A percentile compares a stretch with the other conserved stretches of the same genome.
phyloP scores from a whole-genome alignment of 2,797 vertebrate species.

The Distichodus sexfasciatus region DNA sequence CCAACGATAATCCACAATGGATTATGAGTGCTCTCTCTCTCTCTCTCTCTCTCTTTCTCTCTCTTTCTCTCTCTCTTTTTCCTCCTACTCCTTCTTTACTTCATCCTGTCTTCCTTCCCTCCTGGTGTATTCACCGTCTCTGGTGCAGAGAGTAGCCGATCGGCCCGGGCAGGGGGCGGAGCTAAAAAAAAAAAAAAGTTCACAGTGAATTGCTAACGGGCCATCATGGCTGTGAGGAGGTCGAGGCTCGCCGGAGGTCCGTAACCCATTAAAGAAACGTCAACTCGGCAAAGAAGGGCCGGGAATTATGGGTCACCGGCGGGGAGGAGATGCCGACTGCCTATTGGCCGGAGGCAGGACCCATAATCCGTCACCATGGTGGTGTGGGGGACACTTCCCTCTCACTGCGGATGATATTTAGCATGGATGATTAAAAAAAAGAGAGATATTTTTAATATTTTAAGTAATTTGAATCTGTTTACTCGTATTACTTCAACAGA shows the following conservation, averaged over 20 bases:
- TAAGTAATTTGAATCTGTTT: no score
- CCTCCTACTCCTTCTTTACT: constrained; percentile 28
- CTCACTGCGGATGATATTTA: constrained; percentile 58
- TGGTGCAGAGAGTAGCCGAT: constrained; percentile 11
- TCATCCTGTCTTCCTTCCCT: constrained; percentile 40
- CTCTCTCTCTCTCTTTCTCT: constrained; percentile 29
- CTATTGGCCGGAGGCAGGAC: constrained; percentile 70
- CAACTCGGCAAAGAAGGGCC: constrained; percentile 74
- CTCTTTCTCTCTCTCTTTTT: constrained; percentile 27
- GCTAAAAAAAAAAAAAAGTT: constrained; percentile 17
- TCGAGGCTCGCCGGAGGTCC: constrained; percentile 69
- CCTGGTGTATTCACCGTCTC: constrained; percentile 46
- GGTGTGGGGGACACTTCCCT: constrained; percentile 72
- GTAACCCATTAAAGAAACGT: constrained; percentile 80
- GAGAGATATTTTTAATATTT: no score
- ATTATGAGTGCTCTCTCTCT: neutral
- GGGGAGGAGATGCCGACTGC: constrained; percentile 66
- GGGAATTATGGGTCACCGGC: constrained; percentile 81
- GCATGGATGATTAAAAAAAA: no score
- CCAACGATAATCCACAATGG: no score
- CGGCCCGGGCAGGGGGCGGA: constrained; percentile 40
- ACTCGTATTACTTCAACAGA: no score
- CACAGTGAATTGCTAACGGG: constrained; percentile 79
- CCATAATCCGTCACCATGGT: constrained; percentile 79
- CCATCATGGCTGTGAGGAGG: constrained; percentile 75